Evolutionary conservation across 2,888 invertebrate genomes (phyloP).

Genomic region (Candidula unifasciata): DNA sequence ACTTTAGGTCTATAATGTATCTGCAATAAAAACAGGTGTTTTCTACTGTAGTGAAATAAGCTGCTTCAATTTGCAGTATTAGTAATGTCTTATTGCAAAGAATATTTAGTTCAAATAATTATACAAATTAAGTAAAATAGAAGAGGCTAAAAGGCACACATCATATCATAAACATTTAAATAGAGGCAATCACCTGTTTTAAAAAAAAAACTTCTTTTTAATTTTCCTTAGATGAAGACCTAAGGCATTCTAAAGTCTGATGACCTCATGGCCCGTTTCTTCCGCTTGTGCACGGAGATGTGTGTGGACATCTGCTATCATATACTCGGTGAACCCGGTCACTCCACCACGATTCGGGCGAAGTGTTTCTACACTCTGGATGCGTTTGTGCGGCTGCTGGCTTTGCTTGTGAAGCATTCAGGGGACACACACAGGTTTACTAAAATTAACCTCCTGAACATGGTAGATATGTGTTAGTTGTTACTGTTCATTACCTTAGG

Average conservation of each 20-base stretch:
- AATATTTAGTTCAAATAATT: too few species aligned
- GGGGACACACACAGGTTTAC: slow-evolving; percentile 86
- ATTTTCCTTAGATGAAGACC: slow-evolving; percentile 87
- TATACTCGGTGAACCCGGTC: slow-evolving; percentile 84
- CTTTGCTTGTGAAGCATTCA: slow-evolving; percentile 89
- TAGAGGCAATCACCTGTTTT: too few species aligned
- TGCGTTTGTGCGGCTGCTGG: slow-evolving; percentile 94
- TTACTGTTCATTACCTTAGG: neutral
- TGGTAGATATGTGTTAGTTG: slow-evolving; percentile 81
- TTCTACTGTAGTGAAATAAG: too few species aligned
- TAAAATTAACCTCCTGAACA: slow-evolving; percentile 96
- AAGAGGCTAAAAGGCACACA: too few species aligned
- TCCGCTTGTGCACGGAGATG: slow-evolving; percentile 96
- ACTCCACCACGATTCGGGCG: slow-evolving; percentile 84
- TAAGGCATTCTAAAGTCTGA: slow-evolving; percentile 97
- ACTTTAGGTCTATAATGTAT: too few species aligned
- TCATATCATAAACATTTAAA: too few species aligned
- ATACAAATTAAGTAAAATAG: too few species aligned
- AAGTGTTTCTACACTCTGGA: slow-evolving; percentile 97
- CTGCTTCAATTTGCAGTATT: too few species aligned
- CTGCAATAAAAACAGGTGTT: too few species aligned
- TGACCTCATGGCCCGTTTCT: slow-evolving; percentile 96
- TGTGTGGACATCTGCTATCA: slow-evolving; percentile 96
- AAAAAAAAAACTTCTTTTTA: neutral
- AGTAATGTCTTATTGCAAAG: too few species aligned